Evolutionary conservation across 2,113 vertebrate species (phyloP).

Genomic region (Platichthys stellatus): DNA sequence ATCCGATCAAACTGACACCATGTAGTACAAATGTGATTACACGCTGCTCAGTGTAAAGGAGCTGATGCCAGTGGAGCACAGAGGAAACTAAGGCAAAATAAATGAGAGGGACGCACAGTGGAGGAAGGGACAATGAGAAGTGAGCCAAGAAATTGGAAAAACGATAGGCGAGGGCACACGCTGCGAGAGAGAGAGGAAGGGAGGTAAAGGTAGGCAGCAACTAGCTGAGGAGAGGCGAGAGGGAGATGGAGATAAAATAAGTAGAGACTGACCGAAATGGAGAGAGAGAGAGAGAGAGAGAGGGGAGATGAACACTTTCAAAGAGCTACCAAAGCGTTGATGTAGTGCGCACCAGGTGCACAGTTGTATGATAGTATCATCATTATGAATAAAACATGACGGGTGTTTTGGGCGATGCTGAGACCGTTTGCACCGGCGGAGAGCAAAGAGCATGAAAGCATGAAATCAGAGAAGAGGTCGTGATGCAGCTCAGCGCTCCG

Average conservation of each 20-base stretch:
- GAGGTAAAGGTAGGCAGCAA: slow-evolving; percentile 8
- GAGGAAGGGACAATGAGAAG: neutral
- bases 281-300: neutral
- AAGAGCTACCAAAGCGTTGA: neutral
- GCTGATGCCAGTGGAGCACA: slow-evolving; percentile 49
- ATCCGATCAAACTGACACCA: slow-evolving; percentile 68
- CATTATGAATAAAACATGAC: slow-evolving; percentile 52
- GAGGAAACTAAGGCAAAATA: slow-evolving; percentile 49
- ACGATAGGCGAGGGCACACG: slow-evolving; percentile 17
- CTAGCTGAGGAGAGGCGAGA: neutral
- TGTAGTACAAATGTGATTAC: slow-evolving; percentile 77
- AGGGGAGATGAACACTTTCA: neutral
- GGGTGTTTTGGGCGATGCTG: slow-evolving; percentile 50
- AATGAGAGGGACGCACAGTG: slow-evolving; percentile 26
- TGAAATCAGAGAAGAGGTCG: slow-evolving; percentile 79
- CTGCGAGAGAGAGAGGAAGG: slow-evolving; percentile 11
- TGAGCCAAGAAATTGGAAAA: slow-evolving; percentile 19
- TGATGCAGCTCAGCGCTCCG: slow-evolving; percentile 75
- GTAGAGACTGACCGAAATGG: slow-evolving; percentile 7
- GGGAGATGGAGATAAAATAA: neutral
- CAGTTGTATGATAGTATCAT: slow-evolving; percentile 39
- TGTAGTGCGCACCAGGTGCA: neutral
- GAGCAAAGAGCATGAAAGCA: slow-evolving; percentile 76
- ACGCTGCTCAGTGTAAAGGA: slow-evolving; percentile 53
- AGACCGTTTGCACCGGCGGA: slow-evolving; percentile 62